Conservation (phyloP, 2,113 vertebrate genomes). For the Oceanodroma tethys region DNA sequence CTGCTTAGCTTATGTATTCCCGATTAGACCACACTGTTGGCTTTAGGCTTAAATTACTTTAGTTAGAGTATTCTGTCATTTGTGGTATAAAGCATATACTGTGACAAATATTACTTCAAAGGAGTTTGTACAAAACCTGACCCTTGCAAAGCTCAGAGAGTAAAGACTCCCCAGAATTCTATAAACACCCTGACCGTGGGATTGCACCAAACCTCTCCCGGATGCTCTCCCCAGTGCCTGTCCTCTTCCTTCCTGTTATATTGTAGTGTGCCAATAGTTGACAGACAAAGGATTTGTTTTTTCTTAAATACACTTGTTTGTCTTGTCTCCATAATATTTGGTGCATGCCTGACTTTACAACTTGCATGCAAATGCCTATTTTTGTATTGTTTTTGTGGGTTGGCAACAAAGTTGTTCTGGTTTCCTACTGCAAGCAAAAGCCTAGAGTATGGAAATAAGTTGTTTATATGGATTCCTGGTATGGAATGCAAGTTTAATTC, state of each 20-base stretch:
- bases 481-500: slow-evolving; percentile 11
- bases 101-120: neutral
- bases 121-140: neutral
- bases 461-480: slow-evolving; percentile 30
- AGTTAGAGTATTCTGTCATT: neutral
- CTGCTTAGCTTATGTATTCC: neutral
- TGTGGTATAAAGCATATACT: neutral
- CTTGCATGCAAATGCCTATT: slow-evolving; percentile 19
- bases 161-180: neutral
- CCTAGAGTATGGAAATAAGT: neutral
- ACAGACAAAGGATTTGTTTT: neutral
- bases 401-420: neutral
- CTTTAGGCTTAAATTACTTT: neutral
- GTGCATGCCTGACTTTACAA: neutral
- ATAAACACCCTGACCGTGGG: neutral
- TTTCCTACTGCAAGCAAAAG: neutral
- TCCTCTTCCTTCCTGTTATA: neutral
- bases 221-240: neutral
- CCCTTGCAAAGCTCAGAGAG: neutral
- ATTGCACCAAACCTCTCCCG: neutral
- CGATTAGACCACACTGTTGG: neutral
- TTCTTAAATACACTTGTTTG: slow-evolving; percentile 28
- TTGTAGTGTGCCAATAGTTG: neutral
- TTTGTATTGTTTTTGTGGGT: slow-evolving; percentile 19
- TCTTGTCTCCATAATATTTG: slow-evolving; percentile 18